Percentiles rank a stretch among this genome's conserved stretches.
These are phyloP conservation scores for Onychostoma macrolepis DNA, from an alignment of 2,113 vertebrate genomes.

Conservation along the genomic window DNA sequence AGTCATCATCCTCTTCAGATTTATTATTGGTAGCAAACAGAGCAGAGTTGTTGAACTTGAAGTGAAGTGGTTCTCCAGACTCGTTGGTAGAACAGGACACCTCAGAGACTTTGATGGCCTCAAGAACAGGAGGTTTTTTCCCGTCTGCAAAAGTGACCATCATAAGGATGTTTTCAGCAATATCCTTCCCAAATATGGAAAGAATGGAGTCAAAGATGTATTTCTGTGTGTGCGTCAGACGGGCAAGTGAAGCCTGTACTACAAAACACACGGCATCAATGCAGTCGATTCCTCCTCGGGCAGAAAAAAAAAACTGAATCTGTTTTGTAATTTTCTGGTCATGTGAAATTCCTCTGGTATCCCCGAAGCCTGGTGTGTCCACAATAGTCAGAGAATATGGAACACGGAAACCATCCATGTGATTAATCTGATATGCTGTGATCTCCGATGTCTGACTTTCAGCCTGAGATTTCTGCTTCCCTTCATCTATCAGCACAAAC, in stretches of 20 bases:
- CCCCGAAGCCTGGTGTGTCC: background rate
- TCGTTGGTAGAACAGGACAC: slow-evolving; percentile 47
- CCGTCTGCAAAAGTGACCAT: slow-evolving; percentile 20
- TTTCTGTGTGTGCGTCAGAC: no score
- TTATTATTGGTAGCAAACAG: slow-evolving; percentile 52
- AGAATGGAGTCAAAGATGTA: no score
- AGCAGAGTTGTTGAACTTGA: slow-evolving; percentile 63
- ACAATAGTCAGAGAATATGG: slow-evolving; percentile 17
- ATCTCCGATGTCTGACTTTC: background rate
- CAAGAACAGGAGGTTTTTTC: slow-evolving; percentile 48
- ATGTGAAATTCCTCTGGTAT: slow-evolving; percentile 46
- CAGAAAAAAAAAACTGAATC: slow-evolving; percentile 54
- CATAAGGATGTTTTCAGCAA: no score
- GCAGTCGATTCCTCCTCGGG: slow-evolving; percentile 15
- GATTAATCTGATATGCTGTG: slow-evolving; percentile 54
- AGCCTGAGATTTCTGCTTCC: no score
- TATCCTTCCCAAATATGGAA: no score
- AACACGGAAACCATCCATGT: slow-evolving; percentile 46
- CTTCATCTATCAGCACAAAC: no score
- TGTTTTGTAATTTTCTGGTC: slow-evolving; percentile 52
- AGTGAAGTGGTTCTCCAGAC: slow-evolving; percentile 37
- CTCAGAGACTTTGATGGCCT: slow-evolving; percentile 50
- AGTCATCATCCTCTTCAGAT: no score
- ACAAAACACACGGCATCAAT: slow-evolving; percentile 52
- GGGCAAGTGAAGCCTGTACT: slow-evolving; percentile 1